Evolutionary conservation across 2,797 vertebrate species (phyloP).

Genomic region (Neoniphon sammara): DNA sequence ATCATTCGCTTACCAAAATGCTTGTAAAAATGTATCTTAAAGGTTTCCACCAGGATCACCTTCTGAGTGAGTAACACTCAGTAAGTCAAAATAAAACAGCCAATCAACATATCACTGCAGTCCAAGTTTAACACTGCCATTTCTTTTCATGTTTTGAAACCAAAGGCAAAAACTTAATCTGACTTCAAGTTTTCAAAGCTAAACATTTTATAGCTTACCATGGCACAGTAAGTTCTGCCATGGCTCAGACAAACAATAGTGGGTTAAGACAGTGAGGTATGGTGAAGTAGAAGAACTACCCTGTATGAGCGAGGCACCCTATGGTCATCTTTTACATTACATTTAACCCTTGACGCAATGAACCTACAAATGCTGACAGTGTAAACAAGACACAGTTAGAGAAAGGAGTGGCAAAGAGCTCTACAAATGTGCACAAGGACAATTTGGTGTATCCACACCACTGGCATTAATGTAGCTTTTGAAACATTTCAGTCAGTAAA

Average conservation of each 20-base stretch:
- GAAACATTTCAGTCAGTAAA: background rate
- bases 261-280: slow-evolving; percentile 25
- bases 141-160: background rate
- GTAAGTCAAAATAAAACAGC: too few species aligned
- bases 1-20: background rate
- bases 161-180: background rate
- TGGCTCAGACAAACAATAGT: slow-evolving; percentile 1
- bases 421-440: slow-evolving; percentile 3
- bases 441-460: background rate
- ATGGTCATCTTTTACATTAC: slow-evolving; percentile 12
- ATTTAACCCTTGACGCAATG: slow-evolving; percentile 4
- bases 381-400: slow-evolving; percentile 26
- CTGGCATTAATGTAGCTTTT: background rate
- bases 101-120: background rate
- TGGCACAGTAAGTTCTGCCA: background rate
- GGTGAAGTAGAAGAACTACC: slow-evolving; percentile 42
- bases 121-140: background rate
- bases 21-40: background rate
- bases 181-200: background rate
- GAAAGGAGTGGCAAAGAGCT: background rate
- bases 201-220: slow-evolving; percentile 16
- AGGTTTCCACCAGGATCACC: background rate
- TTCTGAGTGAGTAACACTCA: background rate
- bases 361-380: slow-evolving; percentile 10
- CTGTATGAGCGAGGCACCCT: slow-evolving; percentile 47